These are phyloP conservation scores for Cataglyphis hispanica DNA, from an alignment of 1,140 invertebrate species.

Conservation along the genomic window DNA sequence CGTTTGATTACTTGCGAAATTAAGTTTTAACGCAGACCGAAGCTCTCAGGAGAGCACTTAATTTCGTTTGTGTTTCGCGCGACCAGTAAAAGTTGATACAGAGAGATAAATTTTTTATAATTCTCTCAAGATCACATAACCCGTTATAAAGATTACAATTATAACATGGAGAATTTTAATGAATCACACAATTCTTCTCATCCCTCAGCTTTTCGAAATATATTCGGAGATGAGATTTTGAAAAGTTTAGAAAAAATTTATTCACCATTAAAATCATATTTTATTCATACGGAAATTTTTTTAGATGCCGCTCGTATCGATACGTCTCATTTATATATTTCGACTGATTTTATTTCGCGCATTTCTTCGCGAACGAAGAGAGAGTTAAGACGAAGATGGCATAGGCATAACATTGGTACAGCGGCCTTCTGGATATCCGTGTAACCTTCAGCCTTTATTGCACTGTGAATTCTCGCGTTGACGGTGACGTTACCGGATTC, in stretches of 20 bases:
- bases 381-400: conserved; percentile 31
- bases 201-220: not conserved
- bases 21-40: not conserved
- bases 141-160: not conserved
- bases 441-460: conserved; percentile 81
- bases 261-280: conserved; percentile 1
- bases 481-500: conserved; percentile 22
- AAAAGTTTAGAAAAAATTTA: not conserved
- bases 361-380: not conserved
- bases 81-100: not conserved
- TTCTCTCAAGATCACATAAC: not conserved
- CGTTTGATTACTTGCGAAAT: conserved; percentile 16
- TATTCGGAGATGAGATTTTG: not conserved
- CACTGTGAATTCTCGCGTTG: conserved; percentile 48
- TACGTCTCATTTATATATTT: too few species aligned
- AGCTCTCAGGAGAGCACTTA: not conserved
- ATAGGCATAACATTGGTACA: conserved; percentile 74
- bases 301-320: not conserved
- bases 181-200: not conserved
- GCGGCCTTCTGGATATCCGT: conserved; percentile 75
- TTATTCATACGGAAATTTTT: conserved; percentile 1
- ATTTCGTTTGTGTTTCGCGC: not conserved
- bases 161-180: not conserved
- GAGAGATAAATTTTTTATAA: conserved; percentile 5
- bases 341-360: too few species aligned